These are phyloP conservation scores for Gila robusta DNA, from an alignment of 2,797 vertebrate genomes.

Conservation along the genomic window DNA sequence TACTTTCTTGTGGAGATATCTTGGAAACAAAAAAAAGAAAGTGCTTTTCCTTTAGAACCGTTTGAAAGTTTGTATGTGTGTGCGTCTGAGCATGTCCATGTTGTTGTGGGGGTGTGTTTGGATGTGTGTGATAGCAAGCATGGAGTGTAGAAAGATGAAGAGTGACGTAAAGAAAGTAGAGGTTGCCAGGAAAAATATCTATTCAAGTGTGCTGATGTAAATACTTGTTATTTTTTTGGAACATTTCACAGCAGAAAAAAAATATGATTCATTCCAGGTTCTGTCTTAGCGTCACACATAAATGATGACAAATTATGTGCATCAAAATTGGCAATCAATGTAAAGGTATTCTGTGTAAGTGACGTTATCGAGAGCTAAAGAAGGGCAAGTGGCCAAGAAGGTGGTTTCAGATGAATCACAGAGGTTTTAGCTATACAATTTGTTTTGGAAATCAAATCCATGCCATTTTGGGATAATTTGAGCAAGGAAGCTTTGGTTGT, in stretches of 20 bases:
- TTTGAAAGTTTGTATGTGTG: slow-evolving; percentile 12
- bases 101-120: slow-evolving; percentile 31
- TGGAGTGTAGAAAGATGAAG: slow-evolving; percentile 49
- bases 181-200: slow-evolving; percentile 46
- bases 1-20: slow-evolving; percentile 25
- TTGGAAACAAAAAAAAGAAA: background rate
- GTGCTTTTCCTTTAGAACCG: slow-evolving; percentile 17
- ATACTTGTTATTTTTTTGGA: slow-evolving; percentile 54
- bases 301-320: slow-evolving; percentile 15
- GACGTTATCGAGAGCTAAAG: background rate
- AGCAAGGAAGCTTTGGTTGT: background rate
- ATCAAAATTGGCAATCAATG: background rate
- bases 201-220: slow-evolving; percentile 56
- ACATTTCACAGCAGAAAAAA: background rate
- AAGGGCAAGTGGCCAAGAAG: background rate
- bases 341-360: background rate
- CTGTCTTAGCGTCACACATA: slow-evolving; percentile 40
- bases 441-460: slow-evolving; percentile 8
- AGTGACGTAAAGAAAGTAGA: slow-evolving; percentile 41
- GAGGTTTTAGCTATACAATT: background rate
- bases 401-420: background rate
- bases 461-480: background rate
- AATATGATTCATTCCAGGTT: slow-evolving; percentile 31
- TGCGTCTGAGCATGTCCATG: slow-evolving; percentile 17
- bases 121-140: slow-evolving; percentile 20